phyloP scores from a whole-genome alignment of 2,113 vertebrate genomes.

The Thalassarche chlororhynchos region DNA sequence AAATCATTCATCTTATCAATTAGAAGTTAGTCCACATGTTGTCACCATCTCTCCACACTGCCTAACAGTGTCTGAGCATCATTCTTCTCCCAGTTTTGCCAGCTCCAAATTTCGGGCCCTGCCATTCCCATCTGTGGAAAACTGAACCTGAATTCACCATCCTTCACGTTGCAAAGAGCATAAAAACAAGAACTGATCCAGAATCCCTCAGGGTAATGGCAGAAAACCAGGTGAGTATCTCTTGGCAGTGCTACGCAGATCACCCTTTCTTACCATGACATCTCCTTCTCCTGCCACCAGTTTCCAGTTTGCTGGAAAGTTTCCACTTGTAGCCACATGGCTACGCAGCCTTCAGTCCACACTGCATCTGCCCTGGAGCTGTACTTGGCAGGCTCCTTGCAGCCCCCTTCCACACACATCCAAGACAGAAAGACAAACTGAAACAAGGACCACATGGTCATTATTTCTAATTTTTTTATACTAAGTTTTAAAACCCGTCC shows the following conservation, averaged over 20 bases:
- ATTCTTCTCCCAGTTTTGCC: background rate
- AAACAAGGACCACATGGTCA: background rate
- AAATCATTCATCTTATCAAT: background rate
- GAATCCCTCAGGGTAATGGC: background rate
- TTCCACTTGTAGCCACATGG: background rate
- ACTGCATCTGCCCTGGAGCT: background rate
- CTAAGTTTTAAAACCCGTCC: background rate
- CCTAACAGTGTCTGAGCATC: background rate
- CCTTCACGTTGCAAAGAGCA: background rate
- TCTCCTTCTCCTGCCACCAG: background rate
- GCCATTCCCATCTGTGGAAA: background rate
- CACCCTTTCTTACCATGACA: background rate
- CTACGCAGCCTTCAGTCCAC: background rate
- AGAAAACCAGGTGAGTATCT: background rate
- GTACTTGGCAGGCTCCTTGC: background rate
- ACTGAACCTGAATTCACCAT: background rate
- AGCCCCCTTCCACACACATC: background rate
- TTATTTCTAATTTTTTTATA: background rate
- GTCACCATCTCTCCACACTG: background rate
- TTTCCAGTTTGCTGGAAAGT: background rate
- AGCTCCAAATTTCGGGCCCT: background rate
- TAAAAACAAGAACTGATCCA: background rate
- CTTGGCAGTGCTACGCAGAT: background rate
- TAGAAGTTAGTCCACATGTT: background rate
- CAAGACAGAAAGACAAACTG: background rate